Percentiles rank a stretch among this genome's conserved stretches.
Evolutionary conservation across 2,113 vertebrate species (phyloP).

Genomic region (Bostrychus sinensis): DNA sequence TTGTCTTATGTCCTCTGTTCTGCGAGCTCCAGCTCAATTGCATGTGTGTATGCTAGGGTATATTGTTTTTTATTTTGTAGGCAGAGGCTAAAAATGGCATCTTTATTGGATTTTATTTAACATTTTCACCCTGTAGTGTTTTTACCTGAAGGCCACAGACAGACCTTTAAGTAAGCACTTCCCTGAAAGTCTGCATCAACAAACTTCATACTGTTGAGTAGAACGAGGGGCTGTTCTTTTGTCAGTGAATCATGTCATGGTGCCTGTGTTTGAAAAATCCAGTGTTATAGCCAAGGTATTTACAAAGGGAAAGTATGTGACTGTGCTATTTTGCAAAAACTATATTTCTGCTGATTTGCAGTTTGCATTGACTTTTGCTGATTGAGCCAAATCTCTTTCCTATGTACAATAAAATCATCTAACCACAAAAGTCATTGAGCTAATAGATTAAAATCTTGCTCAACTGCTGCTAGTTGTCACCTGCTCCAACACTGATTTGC

Average conservation of each 20-base stretch:
- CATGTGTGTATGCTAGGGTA: slow-evolving; percentile 12
- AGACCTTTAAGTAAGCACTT: neutral
- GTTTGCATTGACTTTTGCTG: neutral
- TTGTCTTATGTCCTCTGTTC: slow-evolving; percentile 30
- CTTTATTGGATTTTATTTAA: slow-evolving; percentile 9
- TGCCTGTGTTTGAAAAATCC: too few relatives aligned
- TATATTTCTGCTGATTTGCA: neutral
- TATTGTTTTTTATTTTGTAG: slow-evolving; percentile 26
- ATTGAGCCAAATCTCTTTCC: neutral
- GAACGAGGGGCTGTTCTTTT: too few relatives aligned
- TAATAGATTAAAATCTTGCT: too few relatives aligned
- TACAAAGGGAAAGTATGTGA: neutral
- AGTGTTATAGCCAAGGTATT: neutral
- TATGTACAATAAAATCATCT: neutral
- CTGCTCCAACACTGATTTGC: too few relatives aligned
- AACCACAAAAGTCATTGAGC: neutral
- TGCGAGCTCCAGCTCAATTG: slow-evolving; percentile 3
- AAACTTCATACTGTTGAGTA: neutral
- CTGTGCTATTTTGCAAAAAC: neutral
- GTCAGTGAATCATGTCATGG: too few relatives aligned
- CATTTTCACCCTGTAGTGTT: slow-evolving; percentile 19
- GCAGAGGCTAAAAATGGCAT: slow-evolving; percentile 6
- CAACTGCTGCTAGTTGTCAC: too few relatives aligned
- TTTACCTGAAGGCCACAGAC: slow-evolving; percentile 23
- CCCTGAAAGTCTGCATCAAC: neutral